These are phyloP conservation scores for Thymelicus lineola DNA, from an alignment of 2,888 invertebrate species.

Conservation along the genomic window DNA sequence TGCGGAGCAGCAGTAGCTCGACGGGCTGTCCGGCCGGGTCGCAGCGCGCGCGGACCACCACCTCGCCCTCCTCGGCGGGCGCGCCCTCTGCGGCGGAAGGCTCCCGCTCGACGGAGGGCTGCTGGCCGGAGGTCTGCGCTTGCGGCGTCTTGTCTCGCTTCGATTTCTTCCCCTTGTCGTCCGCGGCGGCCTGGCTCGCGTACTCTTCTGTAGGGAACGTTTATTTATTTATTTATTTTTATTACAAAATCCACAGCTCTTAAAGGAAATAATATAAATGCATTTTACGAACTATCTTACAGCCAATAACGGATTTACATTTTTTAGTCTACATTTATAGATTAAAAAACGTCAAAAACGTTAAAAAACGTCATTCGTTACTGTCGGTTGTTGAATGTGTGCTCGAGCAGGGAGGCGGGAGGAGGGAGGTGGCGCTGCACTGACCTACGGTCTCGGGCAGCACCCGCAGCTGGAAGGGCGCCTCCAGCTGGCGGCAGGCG, in stretches of 20 bases:
- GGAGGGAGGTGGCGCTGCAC: background rate
- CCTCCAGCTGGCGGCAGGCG: slow-evolving; percentile 48
- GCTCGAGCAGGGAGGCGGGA: too few species aligned
- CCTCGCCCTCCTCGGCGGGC: slow-evolving; percentile 3
- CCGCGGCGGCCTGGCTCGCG: background rate
- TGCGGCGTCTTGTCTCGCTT: slow-evolving; percentile 16
- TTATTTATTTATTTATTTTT: too few species aligned
- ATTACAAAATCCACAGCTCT: too few species aligned
- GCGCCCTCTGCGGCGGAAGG: background rate
- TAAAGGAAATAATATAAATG: too few species aligned
- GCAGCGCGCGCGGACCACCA: slow-evolving; percentile 10
- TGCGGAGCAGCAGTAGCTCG: slow-evolving; percentile 44
- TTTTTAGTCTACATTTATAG: too few species aligned
- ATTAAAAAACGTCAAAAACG: too few species aligned
- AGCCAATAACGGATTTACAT: too few species aligned
- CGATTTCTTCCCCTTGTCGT: slow-evolving; percentile 14
- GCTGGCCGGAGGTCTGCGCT: background rate
- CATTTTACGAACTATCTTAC: too few species aligned
- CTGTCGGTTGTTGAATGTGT: background rate
- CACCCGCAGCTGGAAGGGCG: slow-evolving; percentile 45
- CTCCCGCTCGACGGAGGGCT: background rate
- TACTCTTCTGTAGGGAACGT: slow-evolving; percentile 24
- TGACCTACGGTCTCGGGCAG: slow-evolving; percentile 38
- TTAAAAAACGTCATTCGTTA: background rate
- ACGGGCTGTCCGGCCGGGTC: slow-evolving; percentile 38